Percentiles rank a stretch among this genome's conserved stretches.
Conservation (phyloP, 2,888 invertebrate species). For the Neelides folsomi region DNA sequence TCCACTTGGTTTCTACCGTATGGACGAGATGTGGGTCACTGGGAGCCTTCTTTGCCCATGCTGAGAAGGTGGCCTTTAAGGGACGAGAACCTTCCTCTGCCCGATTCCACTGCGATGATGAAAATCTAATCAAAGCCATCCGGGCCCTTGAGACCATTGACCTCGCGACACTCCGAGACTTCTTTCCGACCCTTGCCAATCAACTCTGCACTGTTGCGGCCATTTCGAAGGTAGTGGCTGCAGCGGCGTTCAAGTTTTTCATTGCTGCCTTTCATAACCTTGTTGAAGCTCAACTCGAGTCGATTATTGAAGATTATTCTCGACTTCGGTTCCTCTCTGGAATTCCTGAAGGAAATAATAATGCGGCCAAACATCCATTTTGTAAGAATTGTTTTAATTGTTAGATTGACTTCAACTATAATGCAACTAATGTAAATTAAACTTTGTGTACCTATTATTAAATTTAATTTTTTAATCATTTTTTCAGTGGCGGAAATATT, state of each 20-base stretch:
- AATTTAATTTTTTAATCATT: background rate
- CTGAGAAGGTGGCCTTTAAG: slow-evolving; percentile 28
- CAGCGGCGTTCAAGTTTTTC: slow-evolving; percentile 29
- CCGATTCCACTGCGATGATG: slow-evolving; percentile 28
- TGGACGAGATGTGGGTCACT: slow-evolving; percentile 31
- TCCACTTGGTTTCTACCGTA: slow-evolving; percentile 27
- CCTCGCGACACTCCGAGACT: slow-evolving; percentile 27
- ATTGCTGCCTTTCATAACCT: slow-evolving; percentile 30
- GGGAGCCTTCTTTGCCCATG: slow-evolving; percentile 32
- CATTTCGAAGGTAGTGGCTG: slow-evolving; percentile 25
- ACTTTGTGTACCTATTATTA: background rate
- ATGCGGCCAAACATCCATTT: too few relatives aligned
- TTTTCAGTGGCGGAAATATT: slow-evolving; percentile 29
- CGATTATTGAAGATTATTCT: slow-evolving; percentile 29
- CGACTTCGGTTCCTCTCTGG: slow-evolving; percentile 21
- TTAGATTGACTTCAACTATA: too few relatives aligned
- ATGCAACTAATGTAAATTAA: too few relatives aligned
- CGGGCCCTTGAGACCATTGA: slow-evolving; percentile 29
- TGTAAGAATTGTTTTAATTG: too few relatives aligned
- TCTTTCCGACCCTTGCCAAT: slow-evolving; percentile 32
- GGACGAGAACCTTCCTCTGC: slow-evolving; percentile 12
- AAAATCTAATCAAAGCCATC: slow-evolving; percentile 27
- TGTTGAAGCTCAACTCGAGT: slow-evolving; percentile 23
- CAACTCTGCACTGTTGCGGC: slow-evolving; percentile 26
- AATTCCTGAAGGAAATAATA: too few relatives aligned